Evolutionary conservation across 2,113 vertebrate species (phyloP).

Genomic region (Ranitomeya variabilis): DNA sequence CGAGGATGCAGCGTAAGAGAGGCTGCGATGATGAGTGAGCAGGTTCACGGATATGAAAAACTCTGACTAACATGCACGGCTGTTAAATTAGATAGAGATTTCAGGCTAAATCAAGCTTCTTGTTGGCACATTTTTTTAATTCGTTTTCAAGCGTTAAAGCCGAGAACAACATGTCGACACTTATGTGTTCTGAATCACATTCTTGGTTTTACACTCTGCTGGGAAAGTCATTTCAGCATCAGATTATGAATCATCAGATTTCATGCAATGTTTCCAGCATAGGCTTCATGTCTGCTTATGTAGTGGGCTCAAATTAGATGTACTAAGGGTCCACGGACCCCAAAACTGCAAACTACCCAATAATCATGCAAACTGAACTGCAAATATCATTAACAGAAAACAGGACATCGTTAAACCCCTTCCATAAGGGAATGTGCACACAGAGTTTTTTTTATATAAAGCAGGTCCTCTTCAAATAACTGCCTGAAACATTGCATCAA

Average conservation of each 20-base stretch:
- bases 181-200: not conserved
- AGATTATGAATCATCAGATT: conserved; percentile 18
- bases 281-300: not conserved
- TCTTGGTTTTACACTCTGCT: conserved; percentile 9
- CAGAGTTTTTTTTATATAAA: too few relatives aligned
- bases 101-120: conserved; percentile 19
- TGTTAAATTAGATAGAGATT: conserved; percentile 22
- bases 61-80: too few relatives aligned
- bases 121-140: conserved; percentile 7
- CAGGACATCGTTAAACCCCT: too few relatives aligned
- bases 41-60: not conserved
- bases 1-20: not conserved
- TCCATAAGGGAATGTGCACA: too few relatives aligned
- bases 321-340: not conserved
- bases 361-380: not conserved
- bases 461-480: too few relatives aligned
- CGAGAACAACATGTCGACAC: not conserved
- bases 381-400: not conserved
- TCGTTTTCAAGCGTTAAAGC: not conserved
- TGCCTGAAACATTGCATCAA: too few relatives aligned
- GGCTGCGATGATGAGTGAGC: not conserved
- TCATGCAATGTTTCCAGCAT: not conserved
- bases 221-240: not conserved
- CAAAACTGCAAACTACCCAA: too few relatives aligned
- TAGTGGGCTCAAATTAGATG: not conserved